Evolutionary conservation across 1,140 invertebrate genomes (phyloP), one percentile per base, ranked within the genome.

Genomic region (Bombus cullumanus): DNA sequence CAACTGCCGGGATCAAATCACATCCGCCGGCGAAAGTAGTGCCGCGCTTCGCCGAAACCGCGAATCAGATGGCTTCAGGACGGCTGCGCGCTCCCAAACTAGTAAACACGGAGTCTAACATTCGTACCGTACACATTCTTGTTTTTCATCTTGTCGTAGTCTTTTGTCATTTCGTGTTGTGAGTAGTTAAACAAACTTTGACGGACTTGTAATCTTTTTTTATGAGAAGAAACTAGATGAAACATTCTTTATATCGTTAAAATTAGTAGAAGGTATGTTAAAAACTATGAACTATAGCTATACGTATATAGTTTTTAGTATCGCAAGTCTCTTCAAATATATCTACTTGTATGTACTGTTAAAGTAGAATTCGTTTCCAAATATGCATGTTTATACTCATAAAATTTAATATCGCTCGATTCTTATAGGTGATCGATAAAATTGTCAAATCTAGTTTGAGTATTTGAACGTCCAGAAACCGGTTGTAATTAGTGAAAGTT

Each of bases 1-100:
- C 91, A 91, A 89, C 91, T 91, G 88, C 92, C 89, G 82, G 83
- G 88, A 91, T 92, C 92, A 91, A 93, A 92, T 91, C 74, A 85
- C 88, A 90, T 92, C 88, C 87, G 84, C 89, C 85, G 74, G 68
- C 86, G 86, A 90, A 89, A 91, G 91, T 85, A 79, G 78, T 78
- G 75, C 85, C 77, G 76, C 84, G 86, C 90, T 73, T 68, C 74
- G 86, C 66, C 83, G 83, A 90, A 89, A 90, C 66, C 78, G 68
- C 85, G 81, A 83, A 89, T 89, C 81, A 85, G 59, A 85, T 78
- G 34, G 53, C 41, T 59, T 62, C 64, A n/a, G 64, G 10, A 83
- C 74, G 57, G 18, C 34, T 69, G 47, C 88, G 87, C 86, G 83
- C 64, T 37, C 75, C 57, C 59, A 78, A 62, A 64, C 74, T 69